These are phyloP conservation scores for Leptocoma aspasia DNA, from an alignment of 2,113 vertebrate species.

Conservation along the genomic window DNA sequence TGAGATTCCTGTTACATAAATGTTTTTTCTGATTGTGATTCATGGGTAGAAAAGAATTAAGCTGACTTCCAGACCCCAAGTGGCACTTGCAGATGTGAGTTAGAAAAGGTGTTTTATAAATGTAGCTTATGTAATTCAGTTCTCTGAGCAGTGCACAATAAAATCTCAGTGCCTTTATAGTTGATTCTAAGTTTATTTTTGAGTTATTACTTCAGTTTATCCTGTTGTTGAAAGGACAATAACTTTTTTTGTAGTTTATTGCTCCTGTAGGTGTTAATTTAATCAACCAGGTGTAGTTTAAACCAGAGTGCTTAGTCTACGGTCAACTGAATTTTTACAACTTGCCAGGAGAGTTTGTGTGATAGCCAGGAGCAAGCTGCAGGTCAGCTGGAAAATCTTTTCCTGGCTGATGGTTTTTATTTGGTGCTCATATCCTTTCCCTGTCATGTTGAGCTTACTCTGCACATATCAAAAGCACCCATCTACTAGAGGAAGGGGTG, in stretches of 20 bases:
- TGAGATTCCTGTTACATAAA: constrained; percentile 23
- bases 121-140: background rate
- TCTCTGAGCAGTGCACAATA: background rate
- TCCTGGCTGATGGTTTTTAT: background rate
- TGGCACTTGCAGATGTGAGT: background rate
- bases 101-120: constrained; percentile 12
- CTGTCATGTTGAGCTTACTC: background rate
- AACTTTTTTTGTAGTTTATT: background rate
- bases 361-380: background rate
- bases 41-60: constrained; percentile 8
- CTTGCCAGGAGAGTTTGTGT: background rate
- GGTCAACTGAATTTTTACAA: background rate
- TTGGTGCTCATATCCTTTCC: background rate
- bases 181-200: background rate
- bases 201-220: background rate
- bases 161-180: background rate
- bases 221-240: background rate
- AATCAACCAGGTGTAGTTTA: background rate
- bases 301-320: background rate
- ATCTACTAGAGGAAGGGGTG: background rate
- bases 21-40: background rate
- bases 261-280: background rate
- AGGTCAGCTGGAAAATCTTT: background rate
- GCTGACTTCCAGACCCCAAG: background rate
- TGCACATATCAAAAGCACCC: background rate